A percentile compares a stretch with the other conserved stretches of the same genome.
These are phyloP conservation scores for Rattus norvegicus DNA, from an alignment of 2,113 vertebrate genomes.

Conservation along the genomic window GRCr8 NC_086037.1:55288501-55289000, in stretches of 20 bases:
- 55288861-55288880: not conserved
- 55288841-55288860: not conserved
- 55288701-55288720: slow-evolving; percentile 55
- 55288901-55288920: slow-evolving; percentile 53
- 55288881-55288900: slow-evolving; percentile 28
- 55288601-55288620: slow-evolving; percentile 74
- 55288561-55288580: slow-evolving; percentile 66
- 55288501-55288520: slow-evolving; percentile 42
- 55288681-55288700: slow-evolving; percentile 76
- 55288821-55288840: not conserved
- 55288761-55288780: not conserved
- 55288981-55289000: not conserved
- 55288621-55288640: slow-evolving; percentile 57
- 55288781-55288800: slow-evolving; percentile 39
- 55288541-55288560: slow-evolving; percentile 66
- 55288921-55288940: not conserved
- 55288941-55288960: slow-evolving; percentile 29
- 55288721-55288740: slow-evolving; percentile 24
- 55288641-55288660: slow-evolving; percentile 57
- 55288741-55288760: slow-evolving; percentile 27
- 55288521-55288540: slow-evolving; percentile 43
- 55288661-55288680: slow-evolving; percentile 53
- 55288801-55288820: slow-evolving; percentile 7
- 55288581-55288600: slow-evolving; percentile 74
- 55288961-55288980: slow-evolving; percentile 18